Evolutionary conservation across 2,888 invertebrate genomes (phyloP).

Genomic region (Beris morrisii): DNA sequence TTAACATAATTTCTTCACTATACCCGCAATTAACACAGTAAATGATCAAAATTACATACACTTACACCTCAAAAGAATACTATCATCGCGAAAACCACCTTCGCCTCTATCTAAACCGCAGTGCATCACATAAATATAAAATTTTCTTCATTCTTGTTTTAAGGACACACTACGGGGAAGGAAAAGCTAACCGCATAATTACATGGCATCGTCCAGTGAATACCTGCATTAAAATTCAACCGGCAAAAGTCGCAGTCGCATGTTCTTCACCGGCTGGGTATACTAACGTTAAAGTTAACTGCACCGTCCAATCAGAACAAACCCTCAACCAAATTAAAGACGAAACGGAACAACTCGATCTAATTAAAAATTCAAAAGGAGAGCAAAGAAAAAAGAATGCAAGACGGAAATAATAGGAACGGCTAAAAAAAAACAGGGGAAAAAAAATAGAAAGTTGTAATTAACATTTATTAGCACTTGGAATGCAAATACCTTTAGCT

Average conservation of each 20-base stretch:
- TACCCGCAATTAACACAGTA: too few species aligned
- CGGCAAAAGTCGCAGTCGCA: constrained; percentile 22
- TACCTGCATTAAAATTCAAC: constrained; percentile 27
- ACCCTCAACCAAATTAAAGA: constrained; percentile 20
- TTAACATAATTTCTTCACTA: too few species aligned
- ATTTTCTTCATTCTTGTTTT: constrained; percentile 29
- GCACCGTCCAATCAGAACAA: constrained; percentile 25
- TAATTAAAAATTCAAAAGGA: constrained; percentile 31
- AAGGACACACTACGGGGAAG: constrained; percentile 10
- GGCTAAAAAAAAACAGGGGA: constrained; percentile 40
- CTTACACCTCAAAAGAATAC: constrained; percentile 12
- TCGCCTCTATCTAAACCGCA: constrained; percentile 22
- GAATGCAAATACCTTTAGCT: constrained; percentile 30
- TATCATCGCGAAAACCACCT: constrained; percentile 22
- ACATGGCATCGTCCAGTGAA: constrained; percentile 18
- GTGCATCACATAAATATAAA: constrained; percentile 30
- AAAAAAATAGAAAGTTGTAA: constrained; percentile 49
- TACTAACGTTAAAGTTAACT: constrained; percentile 22
- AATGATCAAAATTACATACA: too few species aligned
- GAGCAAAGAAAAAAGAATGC: constrained; percentile 1
- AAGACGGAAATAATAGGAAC: constrained; percentile 27
- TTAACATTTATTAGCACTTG: constrained; percentile 55
- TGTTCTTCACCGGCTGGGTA: not conserved
- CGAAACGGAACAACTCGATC: constrained; percentile 24
- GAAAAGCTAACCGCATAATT: constrained; percentile 29